These are phyloP conservation scores for Chironomus tentans DNA, from an alignment of 2,888 invertebrate species.

Conservation along the genomic window DNA sequence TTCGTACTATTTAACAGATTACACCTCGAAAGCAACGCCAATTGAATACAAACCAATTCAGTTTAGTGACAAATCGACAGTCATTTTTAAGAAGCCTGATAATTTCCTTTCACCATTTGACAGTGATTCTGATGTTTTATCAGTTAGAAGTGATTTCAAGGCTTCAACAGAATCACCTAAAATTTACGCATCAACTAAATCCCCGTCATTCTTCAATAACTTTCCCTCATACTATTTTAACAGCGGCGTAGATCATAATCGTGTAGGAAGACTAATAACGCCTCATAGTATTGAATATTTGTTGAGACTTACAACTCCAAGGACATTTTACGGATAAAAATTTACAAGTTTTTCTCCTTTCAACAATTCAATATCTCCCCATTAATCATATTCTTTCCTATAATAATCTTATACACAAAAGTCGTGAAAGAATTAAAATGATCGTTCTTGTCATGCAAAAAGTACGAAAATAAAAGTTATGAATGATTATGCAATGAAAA, in stretches of 20 bases:
- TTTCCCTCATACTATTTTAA: not conserved
- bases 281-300: slow-evolving; percentile 23
- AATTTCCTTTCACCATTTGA: not conserved
- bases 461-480: too few relatives aligned
- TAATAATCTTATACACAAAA: too few relatives aligned
- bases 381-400: too few relatives aligned
- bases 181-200: not conserved
- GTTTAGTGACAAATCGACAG: slow-evolving; percentile 3
- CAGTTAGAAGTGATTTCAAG: not conserved
- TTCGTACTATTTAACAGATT: slow-evolving; percentile 13
- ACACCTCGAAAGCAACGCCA: slow-evolving; percentile 4
- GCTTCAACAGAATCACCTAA: not conserved
- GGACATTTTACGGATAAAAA: not conserved
- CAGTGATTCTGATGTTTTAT: too few relatives aligned
- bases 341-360: not conserved
- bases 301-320: slow-evolving; percentile 22
- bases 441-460: too few relatives aligned
- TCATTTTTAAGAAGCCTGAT: slow-evolving; percentile 2
- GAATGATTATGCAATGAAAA: too few relatives aligned
- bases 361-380: too few relatives aligned
- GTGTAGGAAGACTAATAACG: slow-evolving; percentile 18
- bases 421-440: too few relatives aligned
- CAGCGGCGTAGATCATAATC: not conserved
- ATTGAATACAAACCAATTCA: slow-evolving; percentile 5
- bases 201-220: not conserved